phyloP scores from a whole-genome alignment of 2,113 vertebrate species.

The Hassar affinis region DNA sequence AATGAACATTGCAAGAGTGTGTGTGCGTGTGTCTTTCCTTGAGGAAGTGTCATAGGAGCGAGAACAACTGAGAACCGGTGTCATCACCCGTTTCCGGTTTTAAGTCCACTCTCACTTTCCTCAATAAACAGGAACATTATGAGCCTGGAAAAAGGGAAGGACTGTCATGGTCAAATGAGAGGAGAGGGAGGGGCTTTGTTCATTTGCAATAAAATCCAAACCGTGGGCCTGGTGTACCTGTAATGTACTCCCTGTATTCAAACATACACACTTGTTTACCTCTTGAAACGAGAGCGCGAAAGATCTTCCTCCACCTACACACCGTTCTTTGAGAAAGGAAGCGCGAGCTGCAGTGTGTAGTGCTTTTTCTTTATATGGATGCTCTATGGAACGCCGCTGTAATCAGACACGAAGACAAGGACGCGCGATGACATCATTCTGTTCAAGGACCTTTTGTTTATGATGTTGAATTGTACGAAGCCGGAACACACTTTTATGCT shows the following conservation, averaged over 20 bases:
- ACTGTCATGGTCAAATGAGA: slow-evolving; percentile 17
- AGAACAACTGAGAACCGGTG: background rate
- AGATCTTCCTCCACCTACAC: slow-evolving; percentile 1
- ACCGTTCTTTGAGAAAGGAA: slow-evolving; percentile 24
- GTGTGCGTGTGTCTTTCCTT: slow-evolving; percentile 18
- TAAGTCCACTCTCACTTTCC: background rate
- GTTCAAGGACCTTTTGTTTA: slow-evolving; percentile 23
- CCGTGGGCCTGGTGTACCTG: background rate
- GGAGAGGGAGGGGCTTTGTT: no score
- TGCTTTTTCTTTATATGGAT: slow-evolving; percentile 1
- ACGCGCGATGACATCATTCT: slow-evolving; percentile 19
- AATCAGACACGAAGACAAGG: slow-evolving; percentile 6
- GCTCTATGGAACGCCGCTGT: slow-evolving; percentile 13
- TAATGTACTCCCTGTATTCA: slow-evolving; percentile 46
- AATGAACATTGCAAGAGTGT: slow-evolving; percentile 30
- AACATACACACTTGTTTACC: slow-evolving; percentile 28
- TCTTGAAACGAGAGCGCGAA: slow-evolving; percentile 7
- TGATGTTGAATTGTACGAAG: background rate
- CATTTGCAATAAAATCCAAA: slow-evolving; percentile 40
- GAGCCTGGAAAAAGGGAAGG: background rate
- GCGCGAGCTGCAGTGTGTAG: background rate
- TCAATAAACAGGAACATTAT: background rate
- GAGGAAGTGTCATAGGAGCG: slow-evolving; percentile 6
- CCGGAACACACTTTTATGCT: slow-evolving; percentile 31
- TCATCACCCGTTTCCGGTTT: background rate